Percentiles rank a stretch among this genome's conserved stretches.
These are phyloP conservation scores for Drosophila murphyi DNA, from an alignment of 1,140 invertebrate genomes.

Conservation along the genomic window DNA sequence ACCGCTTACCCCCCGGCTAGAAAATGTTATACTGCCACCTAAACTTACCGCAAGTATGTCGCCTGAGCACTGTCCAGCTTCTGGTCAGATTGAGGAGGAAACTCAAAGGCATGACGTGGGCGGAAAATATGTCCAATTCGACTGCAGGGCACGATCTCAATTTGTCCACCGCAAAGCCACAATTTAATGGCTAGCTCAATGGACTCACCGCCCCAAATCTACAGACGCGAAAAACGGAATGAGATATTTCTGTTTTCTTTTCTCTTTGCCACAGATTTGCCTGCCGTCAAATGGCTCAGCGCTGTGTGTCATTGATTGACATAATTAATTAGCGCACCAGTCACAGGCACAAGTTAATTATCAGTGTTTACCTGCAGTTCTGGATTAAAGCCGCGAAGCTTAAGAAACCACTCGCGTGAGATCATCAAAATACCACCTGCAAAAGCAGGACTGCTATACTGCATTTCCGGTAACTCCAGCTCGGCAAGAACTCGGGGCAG, in stretches of 20 bases:
- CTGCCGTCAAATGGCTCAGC: too few relatives aligned
- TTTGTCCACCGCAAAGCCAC: slow-evolving; percentile 89
- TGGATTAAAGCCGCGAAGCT: slow-evolving; percentile 91
- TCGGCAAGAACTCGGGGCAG: slow-evolving; percentile 87
- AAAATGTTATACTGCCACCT: slow-evolving; percentile 20
- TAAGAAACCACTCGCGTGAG: slow-evolving; percentile 91
- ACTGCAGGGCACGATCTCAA: slow-evolving; percentile 93
- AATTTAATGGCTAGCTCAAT: slow-evolving; percentile 98
- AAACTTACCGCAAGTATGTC: slow-evolving; percentile 76
- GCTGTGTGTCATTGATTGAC: slow-evolving; percentile 47
- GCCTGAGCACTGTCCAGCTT: slow-evolving; percentile 51
- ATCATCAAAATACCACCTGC: slow-evolving; percentile 92
- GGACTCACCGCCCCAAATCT: slow-evolving; percentile 98
- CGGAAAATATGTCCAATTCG: slow-evolving; percentile 93
- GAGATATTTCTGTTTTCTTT: slow-evolving; percentile 19
- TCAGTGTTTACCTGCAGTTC: slow-evolving; percentile 85
- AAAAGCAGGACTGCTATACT: slow-evolving; percentile 89
- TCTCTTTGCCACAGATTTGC: too few relatives aligned
- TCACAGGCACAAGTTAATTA: slow-evolving; percentile 58
- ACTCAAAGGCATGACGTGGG: slow-evolving; percentile 91
- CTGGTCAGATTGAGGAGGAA: slow-evolving; percentile 86
- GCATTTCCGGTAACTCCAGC: slow-evolving; percentile 26
- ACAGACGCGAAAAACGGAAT: slow-evolving; percentile 84
- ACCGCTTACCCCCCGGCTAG: slow-evolving; percentile 25
- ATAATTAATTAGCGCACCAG: slow-evolving; percentile 62